These are phyloP conservation scores for Montipora capricornis DNA, from an alignment of 64 coral and sea anemone genomes.

Conservation along the genomic window DNA sequence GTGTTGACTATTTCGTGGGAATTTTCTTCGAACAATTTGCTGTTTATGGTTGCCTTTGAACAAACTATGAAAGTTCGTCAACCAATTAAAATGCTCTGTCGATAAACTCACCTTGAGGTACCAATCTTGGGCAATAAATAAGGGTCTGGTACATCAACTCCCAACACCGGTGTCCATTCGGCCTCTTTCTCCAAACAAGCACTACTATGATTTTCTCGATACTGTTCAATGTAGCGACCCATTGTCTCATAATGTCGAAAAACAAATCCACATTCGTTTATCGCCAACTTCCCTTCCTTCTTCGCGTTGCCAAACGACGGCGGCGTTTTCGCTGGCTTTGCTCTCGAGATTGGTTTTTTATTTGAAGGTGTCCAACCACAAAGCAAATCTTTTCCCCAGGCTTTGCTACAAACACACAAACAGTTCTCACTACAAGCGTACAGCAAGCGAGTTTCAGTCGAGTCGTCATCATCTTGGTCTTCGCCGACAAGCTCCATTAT, in stretches of 20 bases:
- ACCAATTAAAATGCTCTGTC: conserved; percentile 49
- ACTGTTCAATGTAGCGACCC: conserved; percentile 80
- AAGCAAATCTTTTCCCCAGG: conserved; percentile 40
- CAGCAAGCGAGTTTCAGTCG: conserved; percentile 42
- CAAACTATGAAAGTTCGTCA: not conserved
- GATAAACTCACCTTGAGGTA: conserved; percentile 76
- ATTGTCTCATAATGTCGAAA: conserved; percentile 89
- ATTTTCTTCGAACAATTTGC: not conserved
- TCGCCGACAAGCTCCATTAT: conserved; percentile 25
- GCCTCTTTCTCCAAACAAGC: conserved; percentile 66
- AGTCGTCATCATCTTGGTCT: conserved; percentile 53
- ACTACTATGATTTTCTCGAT: conserved; percentile 85
- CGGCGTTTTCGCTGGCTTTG: conserved; percentile 35
- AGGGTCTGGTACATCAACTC: conserved; percentile 83
- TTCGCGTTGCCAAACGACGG: conserved; percentile 84
- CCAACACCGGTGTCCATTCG: conserved; percentile 74
- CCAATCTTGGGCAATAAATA: conserved; percentile 77
- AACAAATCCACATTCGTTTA: conserved; percentile 67
- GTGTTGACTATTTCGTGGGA: not conserved
- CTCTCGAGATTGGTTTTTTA: conserved; percentile 48
- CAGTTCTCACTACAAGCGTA: not conserved
- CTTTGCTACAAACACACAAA: conserved; percentile 73
- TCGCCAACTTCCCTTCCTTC: conserved; percentile 39
- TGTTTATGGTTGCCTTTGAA: not conserved
- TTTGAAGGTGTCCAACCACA: conserved; percentile 66